Conservation (phyloP, 2,888 invertebrate species). For the Plebejus melissa region DNA sequence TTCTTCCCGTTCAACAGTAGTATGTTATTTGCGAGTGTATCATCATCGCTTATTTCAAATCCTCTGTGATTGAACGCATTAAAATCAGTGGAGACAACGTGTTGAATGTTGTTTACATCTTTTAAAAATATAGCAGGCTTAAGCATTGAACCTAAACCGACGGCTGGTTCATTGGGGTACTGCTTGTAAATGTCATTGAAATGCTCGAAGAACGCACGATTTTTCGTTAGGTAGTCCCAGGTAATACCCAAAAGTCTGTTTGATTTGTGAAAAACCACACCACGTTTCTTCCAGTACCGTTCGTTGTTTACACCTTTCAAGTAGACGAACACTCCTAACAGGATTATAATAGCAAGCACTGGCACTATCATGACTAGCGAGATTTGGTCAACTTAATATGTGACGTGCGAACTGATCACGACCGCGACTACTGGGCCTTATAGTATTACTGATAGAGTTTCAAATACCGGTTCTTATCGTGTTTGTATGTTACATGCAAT, state of each 20-base stretch:
- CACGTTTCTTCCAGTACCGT: neutral
- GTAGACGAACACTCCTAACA: slow-evolving; percentile 1
- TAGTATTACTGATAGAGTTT: neutral
- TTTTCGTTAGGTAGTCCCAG: slow-evolving; percentile 43
- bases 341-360: neutral
- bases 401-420: neutral
- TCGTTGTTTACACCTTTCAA: neutral
- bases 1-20: slow-evolving; percentile 45
- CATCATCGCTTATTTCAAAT: slow-evolving; percentile 41
- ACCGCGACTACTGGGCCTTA: neutral
- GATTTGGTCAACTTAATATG: neutral
- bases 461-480: neutral
- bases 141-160: neutral
- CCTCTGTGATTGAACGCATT: slow-evolving; percentile 48
- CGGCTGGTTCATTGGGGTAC: slow-evolving; percentile 46
- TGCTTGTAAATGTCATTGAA: slow-evolving; percentile 45
- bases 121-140: slow-evolving; percentile 31
- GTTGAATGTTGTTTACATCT: slow-evolving; percentile 35
- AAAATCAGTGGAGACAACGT: slow-evolving; percentile 41
- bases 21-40: slow-evolving; percentile 47
- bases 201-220: slow-evolving; percentile 45
- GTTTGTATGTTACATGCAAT: neutral
- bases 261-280: slow-evolving; percentile 5
- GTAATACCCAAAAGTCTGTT: slow-evolving; percentile 41
- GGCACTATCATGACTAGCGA: neutral